phyloP scores from a whole-genome alignment of 2,888 invertebrate genomes.

The Galerucella pusilla region DNA sequence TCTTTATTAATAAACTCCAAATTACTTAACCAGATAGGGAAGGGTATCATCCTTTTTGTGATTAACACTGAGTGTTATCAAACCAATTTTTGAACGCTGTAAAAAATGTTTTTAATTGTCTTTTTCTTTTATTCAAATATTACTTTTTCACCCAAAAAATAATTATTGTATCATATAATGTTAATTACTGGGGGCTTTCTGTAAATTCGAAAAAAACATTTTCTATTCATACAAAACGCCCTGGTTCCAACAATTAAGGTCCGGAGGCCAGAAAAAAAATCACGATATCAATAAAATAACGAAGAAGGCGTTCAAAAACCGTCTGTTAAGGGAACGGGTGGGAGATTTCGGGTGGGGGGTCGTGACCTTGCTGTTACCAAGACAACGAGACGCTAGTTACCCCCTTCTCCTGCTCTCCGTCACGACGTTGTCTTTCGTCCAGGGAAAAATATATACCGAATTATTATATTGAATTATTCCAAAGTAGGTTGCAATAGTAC shows the following conservation, averaged over 20 bases:
- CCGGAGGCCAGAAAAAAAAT: slow-evolving; percentile 29
- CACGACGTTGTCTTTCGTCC: slow-evolving; percentile 42
- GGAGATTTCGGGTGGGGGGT: slow-evolving; percentile 42
- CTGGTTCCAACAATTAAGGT: slow-evolving; percentile 24
- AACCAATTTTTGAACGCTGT: no score
- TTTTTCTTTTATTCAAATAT: no score
- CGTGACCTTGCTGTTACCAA: slow-evolving; percentile 65
- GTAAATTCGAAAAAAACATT: slow-evolving; percentile 8
- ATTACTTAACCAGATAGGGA: no score
- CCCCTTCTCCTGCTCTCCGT: slow-evolving; percentile 39
- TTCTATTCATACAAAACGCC: slow-evolving; percentile 7
- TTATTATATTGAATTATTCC: slow-evolving; percentile 42
- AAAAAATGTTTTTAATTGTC: no score
- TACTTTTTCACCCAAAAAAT: neutral
- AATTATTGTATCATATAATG: neutral
- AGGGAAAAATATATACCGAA: slow-evolving; percentile 49
- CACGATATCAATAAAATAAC: slow-evolving; percentile 55
- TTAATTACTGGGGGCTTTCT: neutral
- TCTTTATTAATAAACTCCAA: no score
- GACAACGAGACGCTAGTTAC: slow-evolving; percentile 64
- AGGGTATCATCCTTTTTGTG: no score
- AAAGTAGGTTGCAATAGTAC: no score
- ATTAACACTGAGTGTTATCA: no score
- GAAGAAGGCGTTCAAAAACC: slow-evolving; percentile 55
- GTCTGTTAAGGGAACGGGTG: slow-evolving; percentile 44